Base-by-base conservation (phyloP, 2,888 invertebrate species). In the Junonia oenone region DNA sequence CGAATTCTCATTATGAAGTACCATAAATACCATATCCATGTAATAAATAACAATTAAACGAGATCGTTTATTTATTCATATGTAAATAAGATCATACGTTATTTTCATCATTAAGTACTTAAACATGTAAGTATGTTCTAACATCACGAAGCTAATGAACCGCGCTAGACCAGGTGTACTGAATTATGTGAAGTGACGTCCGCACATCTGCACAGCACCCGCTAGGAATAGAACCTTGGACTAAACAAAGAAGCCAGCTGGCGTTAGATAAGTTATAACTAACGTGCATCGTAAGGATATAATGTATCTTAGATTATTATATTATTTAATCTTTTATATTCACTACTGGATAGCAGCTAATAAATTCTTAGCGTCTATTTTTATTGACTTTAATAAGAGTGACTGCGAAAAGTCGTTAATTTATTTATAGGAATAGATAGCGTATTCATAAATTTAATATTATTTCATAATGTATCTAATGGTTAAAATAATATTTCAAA, bases 221-320 rank as follows among this genome's bases (percentile, higher is more conserved):
- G 55, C 40, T 43, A 22, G 47, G 57, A 52, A 55, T 56, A 60
- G 60, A 58, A 54, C 59, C 57, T 61, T 61, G 55, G 51, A 52
- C 8, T 40, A 40, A 40, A 40, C 51, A 29, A 19, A 43, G 43
- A 26, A 22, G 5, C 13, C 43, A 43, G 43, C 43, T 43, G 43
- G 22, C 26, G n/a, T 43, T 43, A 43, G 43, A 22, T 26, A 26
- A 26, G 26, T 43, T 43, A 43, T 22, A 8, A n/a, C 4, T 19
- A 17, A 40, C 38, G 17, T 5, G 17, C 4, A 11, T 4, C 17
- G 15, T 19, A 40, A 40, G 17, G 38, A 19, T 19, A 5, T 1
- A n/a, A 33, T n/a, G n/a, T n/a, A 33, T n/a, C 1, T n/a, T 33
- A 33, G 4, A 2, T n/a, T 33, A 33, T 33, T 33, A 33, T 33